Percentiles rank a stretch among this genome's conserved stretches.
Conservation (phyloP, 2,888 invertebrate genomes). For the Trachelus iudaicus region DNA sequence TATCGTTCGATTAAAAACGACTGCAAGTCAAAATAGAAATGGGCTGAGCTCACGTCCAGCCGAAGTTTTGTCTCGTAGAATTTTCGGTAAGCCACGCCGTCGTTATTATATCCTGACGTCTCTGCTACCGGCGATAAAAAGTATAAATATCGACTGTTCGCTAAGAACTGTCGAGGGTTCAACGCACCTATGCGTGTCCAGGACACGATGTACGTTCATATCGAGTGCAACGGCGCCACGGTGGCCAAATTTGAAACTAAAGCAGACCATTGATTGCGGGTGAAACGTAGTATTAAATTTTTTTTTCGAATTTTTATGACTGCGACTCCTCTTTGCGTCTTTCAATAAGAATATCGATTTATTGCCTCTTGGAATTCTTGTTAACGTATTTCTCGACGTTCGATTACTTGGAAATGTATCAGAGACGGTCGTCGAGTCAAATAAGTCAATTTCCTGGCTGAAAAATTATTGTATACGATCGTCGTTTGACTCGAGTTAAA, state of each 20-base stretch:
- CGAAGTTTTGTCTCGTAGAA: not conserved
- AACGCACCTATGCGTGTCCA: slow-evolving; percentile 25
- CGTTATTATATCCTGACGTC: slow-evolving; percentile 5
- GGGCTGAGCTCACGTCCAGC: not conserved
- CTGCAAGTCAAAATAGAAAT: not conserved
- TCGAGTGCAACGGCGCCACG: not conserved
- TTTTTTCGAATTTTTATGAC: not conserved
- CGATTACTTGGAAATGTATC: not conserved
- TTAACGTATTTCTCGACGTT: not conserved
- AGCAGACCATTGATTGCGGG: not conserved
- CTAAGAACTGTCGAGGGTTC: slow-evolving; percentile 21
- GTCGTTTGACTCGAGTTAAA: not conserved
- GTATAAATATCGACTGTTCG: slow-evolving; percentile 26
- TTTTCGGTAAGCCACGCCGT: not conserved
- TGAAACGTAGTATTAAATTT: not conserved
- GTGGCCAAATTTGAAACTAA: not conserved
- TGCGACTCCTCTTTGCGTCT: too few species aligned
- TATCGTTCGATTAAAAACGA: not conserved
- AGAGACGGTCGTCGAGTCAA: not conserved
- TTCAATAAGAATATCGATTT: not conserved
- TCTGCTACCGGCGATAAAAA: slow-evolving; percentile 7
- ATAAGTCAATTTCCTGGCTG: not conserved
- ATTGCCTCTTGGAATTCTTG: not conserved
- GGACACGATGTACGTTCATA: slow-evolving; percentile 1
- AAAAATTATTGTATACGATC: not conserved